Conservation (phyloP, 2,113 vertebrate species). For the Actenoides lindsayi region DNA sequence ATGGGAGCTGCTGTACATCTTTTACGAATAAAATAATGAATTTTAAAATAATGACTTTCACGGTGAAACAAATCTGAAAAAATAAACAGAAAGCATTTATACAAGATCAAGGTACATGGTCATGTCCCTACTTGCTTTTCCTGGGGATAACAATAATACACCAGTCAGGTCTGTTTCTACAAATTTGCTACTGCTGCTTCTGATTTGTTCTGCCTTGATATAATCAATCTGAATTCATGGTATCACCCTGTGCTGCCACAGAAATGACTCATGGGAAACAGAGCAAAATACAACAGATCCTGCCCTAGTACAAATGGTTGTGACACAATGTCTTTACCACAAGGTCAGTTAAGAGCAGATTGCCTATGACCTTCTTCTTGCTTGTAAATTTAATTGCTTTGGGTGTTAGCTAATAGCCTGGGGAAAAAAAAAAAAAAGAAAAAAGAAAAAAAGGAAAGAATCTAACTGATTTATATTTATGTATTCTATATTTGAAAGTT, state of each 20-base stretch:
- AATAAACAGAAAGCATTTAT: background rate
- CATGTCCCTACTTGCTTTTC: background rate
- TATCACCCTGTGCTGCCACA: background rate
- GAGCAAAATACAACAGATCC: background rate
- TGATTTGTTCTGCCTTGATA: background rate
- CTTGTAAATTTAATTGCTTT: conserved; percentile 23
- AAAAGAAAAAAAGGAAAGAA: background rate
- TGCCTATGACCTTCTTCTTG: background rate
- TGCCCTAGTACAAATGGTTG: background rate
- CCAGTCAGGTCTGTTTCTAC: background rate
- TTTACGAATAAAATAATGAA: background rate
- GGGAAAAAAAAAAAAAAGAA: background rate
- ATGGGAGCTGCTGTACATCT: background rate
- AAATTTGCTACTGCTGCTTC: background rate
- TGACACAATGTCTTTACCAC: background rate
- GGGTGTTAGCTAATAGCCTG: background rate
- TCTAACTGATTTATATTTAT: conserved; percentile 41
- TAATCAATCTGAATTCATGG: background rate
- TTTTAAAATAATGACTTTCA: background rate
- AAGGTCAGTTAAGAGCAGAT: background rate
- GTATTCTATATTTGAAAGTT: conserved; percentile 38
- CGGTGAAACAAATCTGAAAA: background rate
- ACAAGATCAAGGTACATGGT: background rate
- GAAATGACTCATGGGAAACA: background rate
- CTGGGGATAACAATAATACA: background rate